Conservation (phyloP, 2,888 invertebrate genomes). For the Nephrotoma appendiculata region DNA sequence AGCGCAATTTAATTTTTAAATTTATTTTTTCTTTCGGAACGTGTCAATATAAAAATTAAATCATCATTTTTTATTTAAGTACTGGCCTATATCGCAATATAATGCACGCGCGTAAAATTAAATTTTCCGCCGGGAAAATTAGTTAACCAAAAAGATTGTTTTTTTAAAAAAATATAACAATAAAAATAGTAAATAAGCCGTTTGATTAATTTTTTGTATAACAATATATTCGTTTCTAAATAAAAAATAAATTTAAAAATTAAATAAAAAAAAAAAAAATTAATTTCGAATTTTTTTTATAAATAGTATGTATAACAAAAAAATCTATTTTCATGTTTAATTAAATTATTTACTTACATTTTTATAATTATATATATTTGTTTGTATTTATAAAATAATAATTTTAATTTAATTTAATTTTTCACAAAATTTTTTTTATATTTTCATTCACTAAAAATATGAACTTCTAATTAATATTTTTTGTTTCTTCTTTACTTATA, state of each 20-base stretch:
- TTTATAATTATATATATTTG: background rate
- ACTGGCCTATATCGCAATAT: background rate
- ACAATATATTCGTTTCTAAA: background rate
- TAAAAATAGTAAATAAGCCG: background rate
- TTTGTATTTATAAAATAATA: background rate
- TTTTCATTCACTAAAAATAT: background rate
- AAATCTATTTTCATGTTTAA: background rate
- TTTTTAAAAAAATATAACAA: background rate
- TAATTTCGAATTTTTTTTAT: background rate
- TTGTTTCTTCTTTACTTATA: background rate
- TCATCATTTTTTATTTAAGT: background rate
- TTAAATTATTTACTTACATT: background rate
- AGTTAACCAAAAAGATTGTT: background rate
- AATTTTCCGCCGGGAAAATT: background rate
- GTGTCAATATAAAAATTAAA: background rate
- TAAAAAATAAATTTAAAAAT: background rate
- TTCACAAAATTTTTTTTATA: background rate
- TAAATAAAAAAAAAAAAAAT: background rate
- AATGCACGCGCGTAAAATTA: background rate
- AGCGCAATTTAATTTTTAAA: background rate
- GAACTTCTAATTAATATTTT: background rate
- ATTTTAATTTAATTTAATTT: background rate
- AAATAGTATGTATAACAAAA: background rate
- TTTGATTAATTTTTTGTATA: background rate
- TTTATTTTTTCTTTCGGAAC: background rate